phyloP scores from a whole-genome alignment of 2,888 invertebrate species.

The Cyclophora albipunctata region DNA sequence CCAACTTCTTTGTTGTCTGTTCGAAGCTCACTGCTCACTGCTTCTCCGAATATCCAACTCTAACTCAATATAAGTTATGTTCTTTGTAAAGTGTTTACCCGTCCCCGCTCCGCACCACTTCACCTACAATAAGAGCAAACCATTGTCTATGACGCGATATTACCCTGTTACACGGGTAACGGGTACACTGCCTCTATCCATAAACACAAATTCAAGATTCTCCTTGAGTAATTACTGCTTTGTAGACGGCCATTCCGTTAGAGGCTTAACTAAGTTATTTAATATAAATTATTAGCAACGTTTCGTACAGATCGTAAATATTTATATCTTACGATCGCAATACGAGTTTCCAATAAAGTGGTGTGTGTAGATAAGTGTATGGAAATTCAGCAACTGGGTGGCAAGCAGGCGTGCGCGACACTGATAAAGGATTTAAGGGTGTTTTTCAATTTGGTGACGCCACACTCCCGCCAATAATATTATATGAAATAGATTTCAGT shows the following conservation, averaged over 20 bases:
- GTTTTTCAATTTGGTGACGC: conserved; percentile 47
- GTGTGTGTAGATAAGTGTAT: conserved; percentile 47
- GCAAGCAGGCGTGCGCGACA: conserved; percentile 40
- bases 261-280: background rate
- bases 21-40: conserved; percentile 1
- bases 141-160: background rate
- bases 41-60: conserved; percentile 7
- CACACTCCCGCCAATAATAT: conserved; percentile 37
- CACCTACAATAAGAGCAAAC: too few species aligned
- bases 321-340: conserved; percentile 32
- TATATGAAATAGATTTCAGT: conserved; percentile 30
- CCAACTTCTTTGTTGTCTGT: conserved; percentile 21
- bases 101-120: too few species aligned
- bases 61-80: conserved; percentile 8
- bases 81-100: background rate
- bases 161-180: too few species aligned
- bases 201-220: too few species aligned
- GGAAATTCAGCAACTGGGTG: conserved; percentile 43
- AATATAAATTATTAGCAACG: conserved; percentile 3
- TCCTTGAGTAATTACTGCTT: too few species aligned
- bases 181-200: too few species aligned
- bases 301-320: conserved; percentile 29
- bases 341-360: conserved; percentile 37
- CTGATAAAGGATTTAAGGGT: conserved; percentile 58
- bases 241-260: background rate